A percentile compares a stretch with the other conserved stretches of the same genome.
Evolutionary conservation across 1,140 invertebrate species (phyloP).

Genomic region (Diabrotica virgifera): DNA sequence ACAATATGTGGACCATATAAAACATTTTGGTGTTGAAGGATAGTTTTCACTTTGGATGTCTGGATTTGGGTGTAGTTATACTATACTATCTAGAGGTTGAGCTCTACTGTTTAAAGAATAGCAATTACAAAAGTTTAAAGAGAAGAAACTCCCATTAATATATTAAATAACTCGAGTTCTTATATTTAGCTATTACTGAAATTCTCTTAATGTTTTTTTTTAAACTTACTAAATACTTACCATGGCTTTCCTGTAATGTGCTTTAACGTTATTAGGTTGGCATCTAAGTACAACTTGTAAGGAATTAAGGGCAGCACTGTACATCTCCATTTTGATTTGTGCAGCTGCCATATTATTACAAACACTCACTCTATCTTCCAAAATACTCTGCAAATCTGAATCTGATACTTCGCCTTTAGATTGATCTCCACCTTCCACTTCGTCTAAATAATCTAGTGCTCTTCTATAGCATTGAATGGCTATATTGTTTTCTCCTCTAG

Average conservation of each 20-base stretch:
- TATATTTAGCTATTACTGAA: too few relatives aligned
- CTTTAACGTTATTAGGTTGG: constrained; percentile 86
- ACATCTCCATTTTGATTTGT: constrained; percentile 81
- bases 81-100: too few relatives aligned
- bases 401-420: constrained; percentile 50
- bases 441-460: constrained; percentile 77
- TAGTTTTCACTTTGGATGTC: too few relatives aligned
- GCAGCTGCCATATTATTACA: constrained; percentile 89
- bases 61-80: too few relatives aligned
- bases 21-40: too few relatives aligned
- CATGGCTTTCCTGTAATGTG: constrained; percentile 82
- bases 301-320: constrained; percentile 75
- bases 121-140: too few relatives aligned
- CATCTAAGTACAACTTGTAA: constrained; percentile 76
- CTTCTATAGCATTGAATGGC: constrained; percentile 83
- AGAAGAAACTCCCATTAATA: too few relatives aligned
- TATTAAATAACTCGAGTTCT: too few relatives aligned
- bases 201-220: too few relatives aligned
- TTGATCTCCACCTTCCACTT: constrained; percentile 56
- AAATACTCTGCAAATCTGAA: constrained; percentile 57
- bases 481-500: constrained; percentile 68
- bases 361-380: constrained; percentile 77
- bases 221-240: constrained; percentile 32
- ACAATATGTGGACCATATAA: too few relatives aligned
- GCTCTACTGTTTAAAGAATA: too few relatives aligned